phyloP scores from a whole-genome alignment of 2,797 vertebrate species.

The Cirrhinus mrigala region DNA sequence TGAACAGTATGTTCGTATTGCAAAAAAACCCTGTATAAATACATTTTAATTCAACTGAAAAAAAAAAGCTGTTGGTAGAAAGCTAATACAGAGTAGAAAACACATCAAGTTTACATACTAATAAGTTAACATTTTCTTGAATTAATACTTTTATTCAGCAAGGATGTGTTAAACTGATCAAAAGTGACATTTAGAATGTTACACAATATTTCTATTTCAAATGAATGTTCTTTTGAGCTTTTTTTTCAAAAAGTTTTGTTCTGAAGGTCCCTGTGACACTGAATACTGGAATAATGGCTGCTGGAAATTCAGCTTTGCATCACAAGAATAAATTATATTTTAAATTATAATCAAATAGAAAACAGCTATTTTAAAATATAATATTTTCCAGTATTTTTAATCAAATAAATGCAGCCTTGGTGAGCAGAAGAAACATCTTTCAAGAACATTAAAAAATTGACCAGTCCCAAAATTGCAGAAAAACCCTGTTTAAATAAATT shows the following conservation, averaged over 20 bases:
- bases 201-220: neutral
- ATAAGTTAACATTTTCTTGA: no score
- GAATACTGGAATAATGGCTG: neutral
- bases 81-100: no score
- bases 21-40: no score
- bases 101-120: no score
- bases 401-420: neutral
- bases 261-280: neutral
- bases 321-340: neutral
- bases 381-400: neutral
- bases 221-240: no score
- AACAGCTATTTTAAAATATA: neutral
- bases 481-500: no score
- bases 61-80: no score
- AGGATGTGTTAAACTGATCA: neutral
- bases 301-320: neutral
- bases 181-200: neutral
- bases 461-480: neutral
- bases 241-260: neutral
- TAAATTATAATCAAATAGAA: neutral
- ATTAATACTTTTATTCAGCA: neutral
- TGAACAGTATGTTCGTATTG: no score
- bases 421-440: neutral
- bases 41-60: no score
- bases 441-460: neutral